A percentile compares a stretch with the other conserved stretches of the same genome.
Conservation (phyloP, 2,113 vertebrate genomes). For the Mohoua ochrocephala region DNA sequence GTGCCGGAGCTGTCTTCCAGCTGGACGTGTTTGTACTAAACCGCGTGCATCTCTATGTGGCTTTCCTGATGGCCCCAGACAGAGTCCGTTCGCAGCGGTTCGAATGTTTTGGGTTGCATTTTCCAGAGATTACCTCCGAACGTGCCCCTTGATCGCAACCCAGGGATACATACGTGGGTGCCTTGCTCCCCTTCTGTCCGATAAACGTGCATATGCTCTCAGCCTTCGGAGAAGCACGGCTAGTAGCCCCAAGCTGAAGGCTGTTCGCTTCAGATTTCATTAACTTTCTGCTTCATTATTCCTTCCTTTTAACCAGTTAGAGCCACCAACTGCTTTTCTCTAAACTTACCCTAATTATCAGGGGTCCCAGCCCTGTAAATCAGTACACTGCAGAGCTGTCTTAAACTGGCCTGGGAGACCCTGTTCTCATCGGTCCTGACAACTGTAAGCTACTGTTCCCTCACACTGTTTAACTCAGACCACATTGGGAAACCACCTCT, state of each 20-base stretch:
- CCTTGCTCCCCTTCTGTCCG: neutral
- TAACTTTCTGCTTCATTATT: slow-evolving; percentile 52
- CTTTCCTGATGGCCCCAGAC: slow-evolving; percentile 3
- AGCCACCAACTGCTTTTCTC: slow-evolving; percentile 38
- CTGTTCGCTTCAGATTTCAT: slow-evolving; percentile 67
- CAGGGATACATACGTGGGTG: neutral
- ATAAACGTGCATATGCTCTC: neutral
- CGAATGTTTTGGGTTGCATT: neutral
- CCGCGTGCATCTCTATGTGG: neutral
- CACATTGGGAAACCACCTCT: slow-evolving; percentile 73
- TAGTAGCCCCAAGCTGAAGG: slow-evolving; percentile 8
- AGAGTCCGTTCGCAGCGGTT: neutral
- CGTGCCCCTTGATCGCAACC: neutral
- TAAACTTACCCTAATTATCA: slow-evolving; percentile 61
- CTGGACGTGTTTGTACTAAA: neutral
- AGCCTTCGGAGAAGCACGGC: neutral
- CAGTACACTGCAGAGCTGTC: slow-evolving; percentile 57
- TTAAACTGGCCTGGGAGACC: slow-evolving; percentile 46
- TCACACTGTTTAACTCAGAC: slow-evolving; percentile 80
- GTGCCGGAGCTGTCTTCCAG: neutral
- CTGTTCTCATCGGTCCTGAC: slow-evolving; percentile 81
- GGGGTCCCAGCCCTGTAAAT: slow-evolving; percentile 60
- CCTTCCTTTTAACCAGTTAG: slow-evolving; percentile 21
- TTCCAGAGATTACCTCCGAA: neutral
- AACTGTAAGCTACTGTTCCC: slow-evolving; percentile 87